Evolutionary conservation across 2,888 invertebrate genomes (phyloP).

Genomic region (Lumbricus terrestris): DNA sequence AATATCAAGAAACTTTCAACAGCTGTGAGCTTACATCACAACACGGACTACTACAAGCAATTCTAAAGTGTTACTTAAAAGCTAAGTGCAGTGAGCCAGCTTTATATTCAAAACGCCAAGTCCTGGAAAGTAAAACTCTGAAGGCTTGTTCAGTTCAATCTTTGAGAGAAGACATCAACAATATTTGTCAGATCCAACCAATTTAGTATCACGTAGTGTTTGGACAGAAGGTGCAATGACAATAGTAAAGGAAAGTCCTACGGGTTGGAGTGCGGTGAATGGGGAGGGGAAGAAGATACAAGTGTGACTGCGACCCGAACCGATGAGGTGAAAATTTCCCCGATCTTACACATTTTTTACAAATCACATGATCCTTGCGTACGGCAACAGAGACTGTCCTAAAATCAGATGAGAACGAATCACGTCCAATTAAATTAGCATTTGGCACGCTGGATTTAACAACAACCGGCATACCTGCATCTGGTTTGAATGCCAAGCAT

Average conservation of each 20-base stretch:
- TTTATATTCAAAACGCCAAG: not conserved
- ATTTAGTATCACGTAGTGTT: not conserved
- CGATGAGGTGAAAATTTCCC: not conserved
- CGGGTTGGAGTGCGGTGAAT: not conserved
- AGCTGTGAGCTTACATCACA: not conserved
- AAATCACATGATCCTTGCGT: not conserved
- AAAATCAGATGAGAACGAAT: not conserved
- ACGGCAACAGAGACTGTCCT: not conserved
- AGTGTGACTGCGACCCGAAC: not conserved
- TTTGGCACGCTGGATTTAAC: not conserved
- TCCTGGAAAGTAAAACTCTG: too few species aligned
- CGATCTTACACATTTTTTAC: too few species aligned
- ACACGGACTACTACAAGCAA: not conserved
- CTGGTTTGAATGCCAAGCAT: not conserved
- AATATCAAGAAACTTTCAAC: not conserved
- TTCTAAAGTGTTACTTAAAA: not conserved
- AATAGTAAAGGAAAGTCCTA: not conserved
- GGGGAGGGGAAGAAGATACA: not conserved
- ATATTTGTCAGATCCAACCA: not conserved
- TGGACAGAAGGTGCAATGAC: not conserved
- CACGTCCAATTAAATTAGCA: not conserved
- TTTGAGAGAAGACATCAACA: too few species aligned
- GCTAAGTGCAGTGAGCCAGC: not conserved
- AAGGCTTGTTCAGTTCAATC: too few species aligned
- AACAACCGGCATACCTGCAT: not conserved